Base-by-base conservation (phyloP, 2,797 vertebrate species). In the Knipowitschia caucasica region DNA sequence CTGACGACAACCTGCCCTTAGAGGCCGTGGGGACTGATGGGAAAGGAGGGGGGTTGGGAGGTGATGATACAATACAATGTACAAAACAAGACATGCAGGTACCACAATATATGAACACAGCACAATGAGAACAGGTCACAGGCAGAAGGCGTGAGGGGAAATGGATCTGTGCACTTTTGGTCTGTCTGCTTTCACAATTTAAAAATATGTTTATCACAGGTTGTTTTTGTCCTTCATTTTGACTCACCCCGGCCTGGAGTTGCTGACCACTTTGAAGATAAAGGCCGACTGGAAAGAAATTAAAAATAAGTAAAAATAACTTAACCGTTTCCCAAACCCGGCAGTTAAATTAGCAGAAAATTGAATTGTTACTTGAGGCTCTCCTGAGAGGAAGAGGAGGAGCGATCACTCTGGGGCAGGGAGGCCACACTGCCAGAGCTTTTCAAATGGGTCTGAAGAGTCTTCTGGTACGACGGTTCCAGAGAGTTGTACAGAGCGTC, bases 341-440 rank as follows among this genome's bases (percentile, higher is more conserved):
- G 26, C 15, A 6, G 10, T 18, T 17, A 46, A 42, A n/a, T n/a
- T 14, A 42, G 24, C 5, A 7, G 11, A 2, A 24, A 43, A 43
- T 25, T 23, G 29, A 56, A 18, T 0, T 8, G 15, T 62, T 93
- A 98, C 96, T 98, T 98, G 67, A 98, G 93, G 78, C 96, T 98
- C 85, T 99, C 96, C 69, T 99, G 96, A 31, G 96, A 99, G 59
- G 95, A 97, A 21, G 96, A 98, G 5, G 96, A 98, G n/a, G 95
- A 98, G 53, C 95, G 92, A 83, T 98, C 96, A 47, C 95, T 98
- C 68, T 96, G 95, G 25, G 95, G 96, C 57, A 98, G 94, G 14
- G 96, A 98, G 11, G 95, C 92, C 60, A 94, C 90, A 4, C 96
- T 98, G 71, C 94, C 94, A 15, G 94, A 96, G 79, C 92, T 95